Conservation (phyloP, 1,140 invertebrate genomes). For the Mactra quadrangularis region DNA sequence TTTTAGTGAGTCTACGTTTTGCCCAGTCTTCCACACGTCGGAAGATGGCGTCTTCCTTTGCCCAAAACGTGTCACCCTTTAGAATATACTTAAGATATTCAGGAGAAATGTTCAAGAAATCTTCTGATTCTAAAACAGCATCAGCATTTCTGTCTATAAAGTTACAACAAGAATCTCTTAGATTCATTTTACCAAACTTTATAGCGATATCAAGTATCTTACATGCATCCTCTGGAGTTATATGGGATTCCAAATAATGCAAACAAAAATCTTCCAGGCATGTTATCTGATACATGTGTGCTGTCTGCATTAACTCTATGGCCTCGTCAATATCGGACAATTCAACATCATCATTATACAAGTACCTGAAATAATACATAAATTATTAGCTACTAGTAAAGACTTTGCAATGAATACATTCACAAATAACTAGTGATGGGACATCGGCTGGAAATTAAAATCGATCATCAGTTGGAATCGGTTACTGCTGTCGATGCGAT, state of each 20-base stretch:
- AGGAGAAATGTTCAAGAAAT: background rate
- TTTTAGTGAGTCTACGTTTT: too few species aligned
- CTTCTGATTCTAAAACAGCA: background rate
- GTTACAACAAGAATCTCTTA: background rate
- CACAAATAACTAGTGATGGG: too few species aligned
- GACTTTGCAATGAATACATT: too few species aligned
- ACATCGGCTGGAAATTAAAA: background rate
- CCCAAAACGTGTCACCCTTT: too few species aligned
- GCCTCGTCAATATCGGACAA: background rate
- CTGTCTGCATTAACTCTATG: background rate
- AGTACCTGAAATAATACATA: background rate
- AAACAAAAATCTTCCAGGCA: background rate
- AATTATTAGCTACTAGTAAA: too few species aligned
- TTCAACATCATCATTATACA: background rate
- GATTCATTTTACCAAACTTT: background rate
- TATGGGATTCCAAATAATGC: background rate
- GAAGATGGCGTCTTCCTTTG: too few species aligned
- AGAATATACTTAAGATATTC: constrained; percentile 10
- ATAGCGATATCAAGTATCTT: background rate
- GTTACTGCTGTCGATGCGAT: too few species aligned
- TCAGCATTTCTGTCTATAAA: constrained; percentile 3
- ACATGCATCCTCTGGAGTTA: constrained; percentile 2
- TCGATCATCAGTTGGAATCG: background rate
- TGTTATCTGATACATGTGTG: constrained; percentile 3
- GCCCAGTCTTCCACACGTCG: too few species aligned